A percentile compares a stretch with the other conserved stretches of the same genome.
phyloP scores from a whole-genome alignment of 2,888 invertebrate genomes.

The Tipula confusa region DNA sequence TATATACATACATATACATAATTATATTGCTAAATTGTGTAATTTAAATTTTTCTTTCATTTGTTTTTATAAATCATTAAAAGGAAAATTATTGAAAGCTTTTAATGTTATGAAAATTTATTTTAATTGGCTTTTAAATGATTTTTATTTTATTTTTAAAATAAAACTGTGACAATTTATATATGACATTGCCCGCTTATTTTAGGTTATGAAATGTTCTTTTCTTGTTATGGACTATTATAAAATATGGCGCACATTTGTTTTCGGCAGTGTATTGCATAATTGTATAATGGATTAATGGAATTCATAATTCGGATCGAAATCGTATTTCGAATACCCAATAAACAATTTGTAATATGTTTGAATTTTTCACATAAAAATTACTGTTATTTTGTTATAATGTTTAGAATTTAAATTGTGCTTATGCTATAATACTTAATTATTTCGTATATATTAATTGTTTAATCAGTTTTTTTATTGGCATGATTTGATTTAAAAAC shows the following conservation, averaged over 20 bases:
- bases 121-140: conserved; percentile 12
- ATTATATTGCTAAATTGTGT: not conserved
- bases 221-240: not conserved
- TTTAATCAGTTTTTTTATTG: conserved; percentile 14
- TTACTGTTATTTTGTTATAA: no score
- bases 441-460: not conserved
- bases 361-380: no score
- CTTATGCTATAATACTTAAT: conserved; percentile 3
- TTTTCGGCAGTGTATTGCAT: no score
- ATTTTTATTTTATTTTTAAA: not conserved
- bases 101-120: conserved; percentile 20
- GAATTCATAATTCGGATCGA: no score
- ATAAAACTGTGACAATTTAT: not conserved
- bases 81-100: not conserved
- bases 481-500: not conserved
- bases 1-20: no score
- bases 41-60: not conserved
- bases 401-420: not conserved
- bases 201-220: not conserved
- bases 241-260: no score
- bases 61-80: not conserved
- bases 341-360: no score
- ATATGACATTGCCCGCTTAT: not conserved
- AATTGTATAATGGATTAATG: no score
- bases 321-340: no score